Percentiles rank a stretch among this genome's conserved stretches.
phyloP scores from a whole-genome alignment of 2,797 vertebrate species.

The Cyprinella venusta region DNA sequence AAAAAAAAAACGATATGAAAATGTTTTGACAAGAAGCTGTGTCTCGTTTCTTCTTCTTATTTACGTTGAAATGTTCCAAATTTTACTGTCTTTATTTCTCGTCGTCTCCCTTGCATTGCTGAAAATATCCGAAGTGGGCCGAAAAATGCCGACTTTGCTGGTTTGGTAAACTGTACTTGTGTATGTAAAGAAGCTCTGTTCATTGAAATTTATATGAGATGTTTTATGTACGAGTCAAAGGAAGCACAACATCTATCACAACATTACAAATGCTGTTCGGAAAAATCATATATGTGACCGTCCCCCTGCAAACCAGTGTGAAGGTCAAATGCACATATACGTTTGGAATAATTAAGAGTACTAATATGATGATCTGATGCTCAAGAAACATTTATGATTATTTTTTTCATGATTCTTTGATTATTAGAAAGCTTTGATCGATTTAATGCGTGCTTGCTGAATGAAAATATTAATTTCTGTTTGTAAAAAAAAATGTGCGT shows the following conservation, averaged over 20 bases:
- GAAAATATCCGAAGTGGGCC: slow-evolving; percentile 78
- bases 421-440: too few species aligned
- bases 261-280: slow-evolving; percentile 53
- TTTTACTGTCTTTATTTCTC: slow-evolving; percentile 85
- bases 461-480: too few species aligned
- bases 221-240: slow-evolving; percentile 81
- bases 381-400: too few species aligned
- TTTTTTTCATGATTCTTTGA: too few species aligned
- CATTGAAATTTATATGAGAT: slow-evolving; percentile 81
- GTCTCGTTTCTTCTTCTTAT: slow-evolving; percentile 74
- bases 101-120: slow-evolving; percentile 84
- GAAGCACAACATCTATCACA: slow-evolving; percentile 82
- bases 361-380: background rate
- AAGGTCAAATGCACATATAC: background rate
- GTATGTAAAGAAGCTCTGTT: slow-evolving; percentile 82
- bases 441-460: background rate
- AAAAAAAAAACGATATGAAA: slow-evolving; percentile 76
- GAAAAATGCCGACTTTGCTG: slow-evolving; percentile 73
- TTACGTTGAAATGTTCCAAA: slow-evolving; percentile 81
- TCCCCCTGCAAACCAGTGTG: slow-evolving; percentile 65
- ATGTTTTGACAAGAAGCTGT: slow-evolving; percentile 85
- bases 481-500: background rate
- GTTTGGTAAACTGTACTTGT: slow-evolving; percentile 90
- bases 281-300: slow-evolving; percentile 68
- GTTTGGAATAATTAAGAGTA: background rate